A percentile compares a stretch with the other conserved stretches of the same genome.
Conservation (phyloP, 2,888 invertebrate genomes). For the Euspilapteryx auroguttella region DNA sequence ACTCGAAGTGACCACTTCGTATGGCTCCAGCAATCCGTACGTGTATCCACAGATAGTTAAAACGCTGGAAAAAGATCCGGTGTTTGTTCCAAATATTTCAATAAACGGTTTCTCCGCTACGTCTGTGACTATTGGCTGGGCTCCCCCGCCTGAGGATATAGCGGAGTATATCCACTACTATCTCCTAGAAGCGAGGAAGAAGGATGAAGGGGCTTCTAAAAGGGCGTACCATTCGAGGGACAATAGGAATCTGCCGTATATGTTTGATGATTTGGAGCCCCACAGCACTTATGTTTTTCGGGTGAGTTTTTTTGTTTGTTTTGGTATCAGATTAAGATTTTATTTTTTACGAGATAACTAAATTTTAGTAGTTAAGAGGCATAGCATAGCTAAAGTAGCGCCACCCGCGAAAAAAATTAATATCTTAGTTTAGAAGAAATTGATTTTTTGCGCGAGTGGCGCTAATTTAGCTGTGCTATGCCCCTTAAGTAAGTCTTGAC, state of each 20-base stretch:
- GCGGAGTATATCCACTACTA: constrained; percentile 77
- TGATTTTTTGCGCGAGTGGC: no score
- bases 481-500: no score
- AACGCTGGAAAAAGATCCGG: constrained; percentile 73
- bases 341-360: no score
- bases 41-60: constrained; percentile 54
- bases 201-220: constrained; percentile 47
- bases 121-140: constrained; percentile 84
- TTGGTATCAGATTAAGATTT: no score
- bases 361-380: no score
- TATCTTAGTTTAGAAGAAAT: no score
- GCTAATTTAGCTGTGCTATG: no score
- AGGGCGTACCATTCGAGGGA: constrained; percentile 69
- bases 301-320: constrained; percentile 49
- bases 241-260: constrained; percentile 68
- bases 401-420: no score
- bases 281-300: constrained; percentile 81
- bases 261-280: constrained; percentile 76
- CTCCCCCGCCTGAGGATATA: constrained; percentile 65
- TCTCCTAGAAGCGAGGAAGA: constrained; percentile 65
- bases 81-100: constrained; percentile 76
- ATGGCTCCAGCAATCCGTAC: constrained; percentile 60
- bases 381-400: no score
- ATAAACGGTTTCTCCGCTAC: constrained; percentile 70
- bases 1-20: constrained; percentile 67